Evolutionary conservation across 2,888 invertebrate species (phyloP), one percentile per base, ranked within the genome.

Genomic region (Lepidocyrtoides sp.): DNA sequence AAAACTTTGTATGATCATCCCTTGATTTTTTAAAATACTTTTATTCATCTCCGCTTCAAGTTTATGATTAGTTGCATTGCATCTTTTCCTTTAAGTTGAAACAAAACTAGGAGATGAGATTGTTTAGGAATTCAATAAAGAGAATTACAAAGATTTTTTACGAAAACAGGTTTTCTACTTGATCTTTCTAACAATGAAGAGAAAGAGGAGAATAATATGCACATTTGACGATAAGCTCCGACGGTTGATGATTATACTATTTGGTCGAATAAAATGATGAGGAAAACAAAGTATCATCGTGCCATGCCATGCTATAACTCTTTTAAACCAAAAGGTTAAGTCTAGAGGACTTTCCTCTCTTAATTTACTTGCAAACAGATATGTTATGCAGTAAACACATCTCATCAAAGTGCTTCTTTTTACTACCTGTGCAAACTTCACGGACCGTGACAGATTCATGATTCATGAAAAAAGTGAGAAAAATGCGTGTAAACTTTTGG

Each of bases 361-460:
- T 29, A 77, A 77, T 77, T 51, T 77, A 26, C 48, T 77, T 51
- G 12, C 51, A 69, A 69, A 41, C 41, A 69, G 36, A 26, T 10
- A 44, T 72, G 29, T 41, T 20, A n/a, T 72, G 23, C n/a, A n/a
- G 8, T 26, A 1, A 44, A 20, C 5, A 69, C n/a, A 17, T 10
- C 69, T 17, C 69, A 69, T 69, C 36, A 44, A 51, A 77, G 48
- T 26, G 41, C 17, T 26, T 48, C 75, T 2, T 48, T 77, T 51
- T 48, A 7, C 36, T 41, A 17, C 41, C 2, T 69, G 17, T 41
- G 20, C 41, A 41, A 41, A 51, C 8, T 26, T 66, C 69, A 41
- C 23, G 29, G 48, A 85, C 84, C 87, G 60, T 87, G 87, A 87
- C 87, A 63, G 79, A 87, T 87, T 87, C 66, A 77, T 77, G 86